These are phyloP conservation scores for Brachyrhaphis roseni DNA, from an alignment of 2,797 vertebrate species.

Conservation along the genomic window DNA sequence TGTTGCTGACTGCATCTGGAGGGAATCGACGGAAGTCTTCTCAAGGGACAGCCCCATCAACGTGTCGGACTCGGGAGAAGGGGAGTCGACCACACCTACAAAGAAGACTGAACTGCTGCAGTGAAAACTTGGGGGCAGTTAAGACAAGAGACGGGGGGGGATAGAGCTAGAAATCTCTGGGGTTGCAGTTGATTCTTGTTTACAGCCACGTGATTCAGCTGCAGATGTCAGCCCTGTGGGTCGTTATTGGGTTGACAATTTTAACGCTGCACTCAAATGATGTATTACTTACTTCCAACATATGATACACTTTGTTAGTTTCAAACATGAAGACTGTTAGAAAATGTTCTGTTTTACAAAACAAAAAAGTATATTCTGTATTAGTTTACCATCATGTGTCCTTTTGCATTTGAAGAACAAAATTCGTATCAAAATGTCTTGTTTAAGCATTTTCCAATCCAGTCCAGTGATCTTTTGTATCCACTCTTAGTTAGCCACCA, in stretches of 20 bases:
- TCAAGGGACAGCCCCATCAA: slow-evolving; percentile 98
- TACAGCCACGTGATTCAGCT: slow-evolving; percentile 87
- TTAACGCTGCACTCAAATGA: slow-evolving; percentile 79
- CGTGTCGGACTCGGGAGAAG: slow-evolving; percentile 91
- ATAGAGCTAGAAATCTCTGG: slow-evolving; percentile 73
- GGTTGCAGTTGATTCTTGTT: slow-evolving; percentile 83
- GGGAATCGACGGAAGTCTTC: slow-evolving; percentile 98
- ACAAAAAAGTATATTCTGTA: slow-evolving; percentile 55
- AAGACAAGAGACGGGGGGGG: slow-evolving; percentile 51
- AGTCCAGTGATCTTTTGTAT: slow-evolving; percentile 62
- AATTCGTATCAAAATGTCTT: slow-evolving; percentile 65
- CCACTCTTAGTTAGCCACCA: slow-evolving; percentile 43
- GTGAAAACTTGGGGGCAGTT: slow-evolving; percentile 69
- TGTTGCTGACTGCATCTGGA: slow-evolving; percentile 94
- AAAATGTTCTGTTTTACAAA: slow-evolving; percentile 57
- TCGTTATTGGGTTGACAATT: slow-evolving; percentile 77
- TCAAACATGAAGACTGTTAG: slow-evolving; percentile 77
- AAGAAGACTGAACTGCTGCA: slow-evolving; percentile 93
- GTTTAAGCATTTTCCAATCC: slow-evolving; percentile 68
- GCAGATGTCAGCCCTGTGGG: slow-evolving; percentile 83
- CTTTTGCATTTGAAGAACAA: slow-evolving; percentile 83
- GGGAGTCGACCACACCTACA: slow-evolving; percentile 92
- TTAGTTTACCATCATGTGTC: slow-evolving; percentile 79
- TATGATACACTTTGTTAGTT: slow-evolving; percentile 63
- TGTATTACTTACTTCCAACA: slow-evolving; percentile 72